These are phyloP conservation scores for Promerops cafer DNA, from an alignment of 2,113 vertebrate species.

Conservation along the genomic window DNA sequence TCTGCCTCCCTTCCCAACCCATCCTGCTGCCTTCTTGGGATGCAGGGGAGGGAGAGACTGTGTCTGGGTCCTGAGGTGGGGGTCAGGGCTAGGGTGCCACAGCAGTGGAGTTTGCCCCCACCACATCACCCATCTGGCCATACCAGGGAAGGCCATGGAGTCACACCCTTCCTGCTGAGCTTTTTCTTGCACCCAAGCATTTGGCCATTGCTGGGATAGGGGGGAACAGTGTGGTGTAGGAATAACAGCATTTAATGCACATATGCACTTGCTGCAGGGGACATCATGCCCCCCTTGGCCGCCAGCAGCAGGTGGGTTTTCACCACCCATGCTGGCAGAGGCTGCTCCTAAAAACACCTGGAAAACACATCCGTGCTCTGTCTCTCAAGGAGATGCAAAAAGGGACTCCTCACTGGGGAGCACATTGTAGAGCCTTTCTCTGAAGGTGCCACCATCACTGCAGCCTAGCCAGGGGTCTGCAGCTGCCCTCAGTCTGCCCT, in stretches of 20 bases:
- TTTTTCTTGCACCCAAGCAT: background rate
- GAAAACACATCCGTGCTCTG: background rate
- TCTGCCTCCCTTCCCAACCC: background rate
- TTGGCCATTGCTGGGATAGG: background rate
- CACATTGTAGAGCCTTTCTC: background rate
- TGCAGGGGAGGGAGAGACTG: background rate
- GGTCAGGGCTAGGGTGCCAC: background rate
- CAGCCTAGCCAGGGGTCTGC: background rate
- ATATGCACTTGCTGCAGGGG: background rate
- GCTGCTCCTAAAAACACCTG: background rate
- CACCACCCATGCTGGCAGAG: background rate
- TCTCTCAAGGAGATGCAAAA: background rate
- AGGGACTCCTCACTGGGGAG: background rate
- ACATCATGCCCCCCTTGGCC: rapidly evolving
- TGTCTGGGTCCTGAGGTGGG: background rate
- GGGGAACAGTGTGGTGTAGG: background rate
- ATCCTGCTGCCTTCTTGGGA: background rate
- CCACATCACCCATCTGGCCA: background rate
- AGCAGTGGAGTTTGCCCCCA: background rate
- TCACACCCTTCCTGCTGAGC: background rate
- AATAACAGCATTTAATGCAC: background rate
- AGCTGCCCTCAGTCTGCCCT: background rate
- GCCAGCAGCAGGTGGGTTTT: background rate
- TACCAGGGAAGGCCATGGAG: background rate
- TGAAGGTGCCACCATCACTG: background rate